Conservation (phyloP, 1,140 invertebrate genomes). For the Notospermus geniculatus region DNA sequence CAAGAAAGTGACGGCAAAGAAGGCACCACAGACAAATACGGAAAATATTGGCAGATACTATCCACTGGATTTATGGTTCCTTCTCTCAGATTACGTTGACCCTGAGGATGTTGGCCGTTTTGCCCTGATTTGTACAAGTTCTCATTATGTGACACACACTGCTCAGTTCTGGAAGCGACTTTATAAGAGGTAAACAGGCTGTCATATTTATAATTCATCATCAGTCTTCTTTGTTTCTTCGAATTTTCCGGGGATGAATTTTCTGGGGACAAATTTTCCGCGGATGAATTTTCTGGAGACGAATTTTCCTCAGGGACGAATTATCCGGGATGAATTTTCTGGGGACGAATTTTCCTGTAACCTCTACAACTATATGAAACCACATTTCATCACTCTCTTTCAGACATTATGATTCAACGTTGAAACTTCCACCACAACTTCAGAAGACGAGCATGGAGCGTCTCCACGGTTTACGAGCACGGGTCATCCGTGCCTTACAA, state of each 20-base stretch:
- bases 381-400: not conserved
- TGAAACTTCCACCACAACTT: conserved; percentile 55
- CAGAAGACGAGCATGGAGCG: conserved; percentile 61
- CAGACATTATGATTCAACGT: not conserved
- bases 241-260: no score
- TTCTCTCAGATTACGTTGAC: conserved; percentile 66
- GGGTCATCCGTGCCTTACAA: conserved; percentile 65
- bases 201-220: no score
- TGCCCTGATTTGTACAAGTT: conserved; percentile 65
- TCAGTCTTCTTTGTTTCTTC: no score
- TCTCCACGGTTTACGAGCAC: conserved; percentile 61
- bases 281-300: no score
- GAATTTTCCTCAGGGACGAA: no score
- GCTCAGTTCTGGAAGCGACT: conserved; percentile 70
- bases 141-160: conserved; percentile 63
- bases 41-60: conserved; percentile 60
- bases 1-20: no score
- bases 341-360: no score
- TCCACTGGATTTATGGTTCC: conserved; percentile 71
- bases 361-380: not conserved
- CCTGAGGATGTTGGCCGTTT: conserved; percentile 71
- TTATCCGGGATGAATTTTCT: no score
- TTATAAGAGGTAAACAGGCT: conserved; percentile 61
- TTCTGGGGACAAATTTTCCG: no score
- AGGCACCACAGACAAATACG: conserved; percentile 17